Conservation (phyloP, 2,888 invertebrate genomes). For the Tuta absoluta region DNA sequence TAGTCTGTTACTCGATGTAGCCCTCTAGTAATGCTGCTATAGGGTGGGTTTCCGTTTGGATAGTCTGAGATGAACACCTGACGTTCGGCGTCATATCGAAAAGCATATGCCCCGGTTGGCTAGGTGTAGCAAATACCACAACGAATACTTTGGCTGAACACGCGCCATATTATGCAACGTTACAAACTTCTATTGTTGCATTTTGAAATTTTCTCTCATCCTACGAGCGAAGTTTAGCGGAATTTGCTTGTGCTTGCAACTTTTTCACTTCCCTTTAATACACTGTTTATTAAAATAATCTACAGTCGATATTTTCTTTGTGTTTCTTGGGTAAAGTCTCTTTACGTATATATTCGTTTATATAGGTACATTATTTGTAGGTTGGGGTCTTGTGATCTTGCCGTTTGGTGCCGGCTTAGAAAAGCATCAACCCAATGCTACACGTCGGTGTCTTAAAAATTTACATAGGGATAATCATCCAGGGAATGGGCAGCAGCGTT, state of each 20-base stretch:
- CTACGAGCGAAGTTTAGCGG: conserved; percentile 62
- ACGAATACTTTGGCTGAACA: conserved; percentile 80
- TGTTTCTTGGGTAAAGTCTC: neutral
- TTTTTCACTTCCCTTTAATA: conserved; percentile 17
- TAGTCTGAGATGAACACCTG: conserved; percentile 75
- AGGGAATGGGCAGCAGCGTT: no score
- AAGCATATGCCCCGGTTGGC: conserved; percentile 79
- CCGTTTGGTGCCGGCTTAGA: no score
- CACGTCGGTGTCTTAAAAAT: no score
- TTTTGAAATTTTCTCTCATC: conserved; percentile 67
- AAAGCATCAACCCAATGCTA: no score
- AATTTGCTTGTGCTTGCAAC: conserved; percentile 20
- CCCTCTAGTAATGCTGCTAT: conserved; percentile 48
- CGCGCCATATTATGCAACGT: conserved; percentile 78
- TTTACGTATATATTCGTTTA: neutral
- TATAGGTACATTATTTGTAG: no score
- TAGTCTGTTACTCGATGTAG: conserved; percentile 43
- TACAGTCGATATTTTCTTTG: neutral
- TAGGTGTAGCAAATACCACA: conserved; percentile 81
- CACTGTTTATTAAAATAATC: conserved; percentile 1
- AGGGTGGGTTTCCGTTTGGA: conserved; percentile 54
- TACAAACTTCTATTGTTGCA: conserved; percentile 70
- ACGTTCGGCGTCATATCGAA: conserved; percentile 78
- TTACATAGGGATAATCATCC: no score
- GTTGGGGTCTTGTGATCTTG: no score